Evolutionary conservation across 2,888 invertebrate genomes (phyloP).

Genomic region (Xestia xanthographa): DNA sequence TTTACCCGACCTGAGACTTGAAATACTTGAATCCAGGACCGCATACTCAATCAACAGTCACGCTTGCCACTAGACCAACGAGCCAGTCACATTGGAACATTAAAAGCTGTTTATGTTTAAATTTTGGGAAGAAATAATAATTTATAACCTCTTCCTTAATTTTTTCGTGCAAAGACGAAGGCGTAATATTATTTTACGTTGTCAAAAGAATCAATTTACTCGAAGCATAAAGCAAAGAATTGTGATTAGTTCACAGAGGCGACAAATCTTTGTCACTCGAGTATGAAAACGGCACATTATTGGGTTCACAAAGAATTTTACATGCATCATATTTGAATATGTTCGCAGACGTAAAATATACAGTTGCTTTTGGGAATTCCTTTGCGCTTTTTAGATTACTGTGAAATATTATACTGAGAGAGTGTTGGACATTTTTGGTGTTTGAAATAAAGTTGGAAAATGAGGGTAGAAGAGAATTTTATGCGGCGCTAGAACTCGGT

Average conservation of each 20-base stretch:
- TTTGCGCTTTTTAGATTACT: constrained; percentile 61
- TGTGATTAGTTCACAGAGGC: constrained; percentile 48
- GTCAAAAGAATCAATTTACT: constrained; percentile 72
- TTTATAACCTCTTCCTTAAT: neutral
- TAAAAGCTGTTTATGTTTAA: neutral
- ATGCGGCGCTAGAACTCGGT: constrained; percentile 23
- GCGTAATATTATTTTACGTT: constrained; percentile 69
- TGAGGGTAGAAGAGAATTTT: constrained; percentile 41
- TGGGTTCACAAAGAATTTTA: constrained; percentile 66
- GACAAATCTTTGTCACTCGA: constrained; percentile 69
- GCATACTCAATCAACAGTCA: neutral
- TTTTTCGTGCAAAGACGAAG: neutral
- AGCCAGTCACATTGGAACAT: neutral
- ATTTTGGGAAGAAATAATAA: neutral
- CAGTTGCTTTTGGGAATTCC: constrained; percentile 52
- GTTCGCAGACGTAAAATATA: constrained; percentile 58
- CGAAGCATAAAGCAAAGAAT: constrained; percentile 52
- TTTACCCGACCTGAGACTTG: neutral
- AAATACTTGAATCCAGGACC: neutral
- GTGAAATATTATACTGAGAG: constrained; percentile 63
- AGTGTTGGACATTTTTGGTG: constrained; percentile 61
- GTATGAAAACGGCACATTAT: constrained; percentile 70
- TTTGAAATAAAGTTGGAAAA: constrained; percentile 61
- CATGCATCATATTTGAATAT: constrained; percentile 65
- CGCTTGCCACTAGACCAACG: neutral